These are phyloP conservation scores for Amniataba percoides DNA, from an alignment of 2,797 vertebrate genomes.

Conservation along the genomic window DNA sequence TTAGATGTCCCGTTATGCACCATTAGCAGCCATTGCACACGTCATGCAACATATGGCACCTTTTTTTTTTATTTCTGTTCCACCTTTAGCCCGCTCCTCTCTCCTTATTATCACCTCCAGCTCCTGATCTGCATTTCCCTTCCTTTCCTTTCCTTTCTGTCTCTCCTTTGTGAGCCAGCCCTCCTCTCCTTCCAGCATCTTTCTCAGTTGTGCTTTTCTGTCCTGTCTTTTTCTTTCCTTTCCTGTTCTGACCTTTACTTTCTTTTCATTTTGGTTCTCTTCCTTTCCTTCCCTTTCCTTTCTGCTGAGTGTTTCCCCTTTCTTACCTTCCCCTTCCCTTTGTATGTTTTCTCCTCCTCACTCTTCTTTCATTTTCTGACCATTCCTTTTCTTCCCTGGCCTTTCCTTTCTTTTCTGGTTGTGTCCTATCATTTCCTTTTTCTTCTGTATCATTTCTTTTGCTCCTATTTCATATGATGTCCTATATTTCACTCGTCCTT, in stretches of 20 bases:
- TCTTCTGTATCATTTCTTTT: not conserved
- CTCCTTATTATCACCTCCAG: constrained; percentile 23
- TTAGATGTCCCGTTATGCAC: not conserved
- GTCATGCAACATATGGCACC: not conserved
- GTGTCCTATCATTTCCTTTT: too few relatives aligned
- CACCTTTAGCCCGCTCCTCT: constrained; percentile 5
- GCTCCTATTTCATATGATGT: too few relatives aligned
- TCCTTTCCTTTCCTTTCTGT: not conserved
- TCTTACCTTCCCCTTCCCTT: too few relatives aligned
- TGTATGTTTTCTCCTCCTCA: too few relatives aligned
- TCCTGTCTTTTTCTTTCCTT: not conserved
- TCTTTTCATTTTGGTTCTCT: too few relatives aligned
- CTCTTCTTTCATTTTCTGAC: too few relatives aligned
- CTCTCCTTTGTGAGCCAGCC: not conserved
- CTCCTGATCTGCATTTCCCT: not conserved
- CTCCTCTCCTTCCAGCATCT: not conserved
- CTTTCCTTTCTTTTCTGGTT: not conserved
- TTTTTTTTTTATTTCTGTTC: constrained; percentile 1
- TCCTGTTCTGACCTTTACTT: not conserved
- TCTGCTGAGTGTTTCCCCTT: not conserved
- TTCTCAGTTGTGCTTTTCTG: too few relatives aligned
- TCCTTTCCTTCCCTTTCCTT: not conserved
- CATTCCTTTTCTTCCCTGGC: not conserved
- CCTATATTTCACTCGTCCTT: not conserved
- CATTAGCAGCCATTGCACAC: not conserved